phyloP scores from a whole-genome alignment of 2,113 vertebrate genomes.

The Eclectus roratus region DNA sequence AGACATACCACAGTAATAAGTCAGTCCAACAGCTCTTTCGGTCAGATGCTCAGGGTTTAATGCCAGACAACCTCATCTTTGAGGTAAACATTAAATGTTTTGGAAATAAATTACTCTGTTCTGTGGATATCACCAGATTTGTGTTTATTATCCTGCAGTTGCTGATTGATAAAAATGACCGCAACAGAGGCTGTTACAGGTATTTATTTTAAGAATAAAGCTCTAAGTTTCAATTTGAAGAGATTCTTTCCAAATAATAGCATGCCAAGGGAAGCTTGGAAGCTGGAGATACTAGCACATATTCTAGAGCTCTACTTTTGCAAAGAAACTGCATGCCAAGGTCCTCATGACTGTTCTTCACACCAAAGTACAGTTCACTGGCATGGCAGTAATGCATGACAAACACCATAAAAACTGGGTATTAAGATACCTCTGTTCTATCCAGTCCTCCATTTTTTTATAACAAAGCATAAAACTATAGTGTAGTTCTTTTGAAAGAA shows the following conservation, averaged over 20 bases:
- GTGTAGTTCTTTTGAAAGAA: neutral
- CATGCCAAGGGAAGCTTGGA: neutral
- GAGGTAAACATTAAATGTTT: neutral
- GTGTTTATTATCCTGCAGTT: neutral
- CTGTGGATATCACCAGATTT: neutral
- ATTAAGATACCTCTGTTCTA: neutral
- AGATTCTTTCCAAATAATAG: neutral
- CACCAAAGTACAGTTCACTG: neutral
- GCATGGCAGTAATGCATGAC: neutral
- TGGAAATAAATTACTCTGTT: neutral
- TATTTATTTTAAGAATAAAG: neutral
- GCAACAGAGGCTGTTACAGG: fast-evolving
- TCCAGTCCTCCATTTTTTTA: neutral
- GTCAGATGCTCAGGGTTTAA: neutral
- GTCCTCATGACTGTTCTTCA: neutral
- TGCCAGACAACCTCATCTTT: neutral
- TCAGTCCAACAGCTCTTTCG: neutral
- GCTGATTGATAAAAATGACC: neutral
- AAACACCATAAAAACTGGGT: neutral
- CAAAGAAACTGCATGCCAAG: neutral
- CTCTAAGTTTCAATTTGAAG: neutral
- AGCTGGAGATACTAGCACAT: neutral
- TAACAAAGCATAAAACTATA: neutral
- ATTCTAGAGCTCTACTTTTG: neutral
- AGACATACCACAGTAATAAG: neutral